Percentiles rank a stretch among this genome's conserved stretches.
Conservation (phyloP, 2,113 vertebrate species). For the Chrysochloris asiatica region DNA sequence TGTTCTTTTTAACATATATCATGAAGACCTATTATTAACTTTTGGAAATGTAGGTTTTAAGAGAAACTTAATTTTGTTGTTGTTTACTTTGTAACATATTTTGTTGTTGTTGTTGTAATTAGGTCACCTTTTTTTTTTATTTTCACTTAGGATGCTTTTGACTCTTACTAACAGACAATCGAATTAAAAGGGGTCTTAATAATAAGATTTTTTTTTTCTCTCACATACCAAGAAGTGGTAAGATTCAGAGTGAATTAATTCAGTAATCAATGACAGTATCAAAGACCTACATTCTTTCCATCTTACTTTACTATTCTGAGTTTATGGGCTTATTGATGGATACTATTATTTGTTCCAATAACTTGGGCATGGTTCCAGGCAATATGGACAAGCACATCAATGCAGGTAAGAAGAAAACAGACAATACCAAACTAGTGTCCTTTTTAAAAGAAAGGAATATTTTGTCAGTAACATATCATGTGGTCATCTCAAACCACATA, state of each 20-base stretch:
- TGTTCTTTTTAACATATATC: not conserved
- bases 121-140: not conserved
- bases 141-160: conserved; percentile 9
- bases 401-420: not conserved
- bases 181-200: not conserved
- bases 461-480: not conserved
- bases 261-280: not conserved
- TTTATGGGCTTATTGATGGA: not conserved
- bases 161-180: not conserved
- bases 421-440: not conserved
- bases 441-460: not conserved
- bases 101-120: too few species aligned
- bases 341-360: not conserved
- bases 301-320: not conserved
- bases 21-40: not conserved
- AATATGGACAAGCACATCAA: not conserved
- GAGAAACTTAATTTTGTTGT: too few species aligned
- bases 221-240: not conserved
- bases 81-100: not conserved
- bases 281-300: not conserved
- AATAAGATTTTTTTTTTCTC: not conserved
- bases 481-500: not conserved
- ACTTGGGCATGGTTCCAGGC: not conserved
- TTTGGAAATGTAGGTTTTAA: conserved; percentile 4
- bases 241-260: not conserved